Base-by-base conservation (phyloP, 2,888 invertebrate genomes). In the Conistra vaccinii region DNA sequence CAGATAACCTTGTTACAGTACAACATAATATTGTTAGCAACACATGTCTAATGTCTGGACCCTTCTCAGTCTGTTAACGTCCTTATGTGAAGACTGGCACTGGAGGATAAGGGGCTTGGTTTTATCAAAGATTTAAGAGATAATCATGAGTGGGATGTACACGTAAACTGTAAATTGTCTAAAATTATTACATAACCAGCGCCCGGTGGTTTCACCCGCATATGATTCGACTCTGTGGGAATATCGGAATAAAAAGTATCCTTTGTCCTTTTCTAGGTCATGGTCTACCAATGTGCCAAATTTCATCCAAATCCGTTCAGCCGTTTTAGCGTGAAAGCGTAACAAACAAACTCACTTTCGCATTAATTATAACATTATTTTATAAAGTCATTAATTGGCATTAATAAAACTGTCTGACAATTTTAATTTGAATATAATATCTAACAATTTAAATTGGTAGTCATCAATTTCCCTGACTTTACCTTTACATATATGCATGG, bases 21-120 rank as follows among this genome's bases (percentile, higher is more conserved):
- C 61, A 57, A 75, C 67, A 70, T 74, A 76, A 85, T 83, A 79
- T 82, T 77, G 76, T 83, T 74, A 77, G 83, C 26, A 79, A 73
- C 83, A 85, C 76, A 78, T 87, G 81, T 78, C 73, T 72, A 55
- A 75, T 42, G 87, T 80, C 76, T 82, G 75, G 68, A 87, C 86
- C 86, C 86, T 86, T 51, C 72, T 87, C 86, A 83, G 69, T 51
- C 23, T 68, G 83, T 74, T 80, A 77, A 82, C 85, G 74, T 72
- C 45, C 60, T 83, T 78, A 85, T 73, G 63, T 72, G 67, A 58
- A 60, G 29, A 58, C 69, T 78, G 55, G 60, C 26, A 35, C 51
- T 72, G 57, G n/a, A 39, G 35, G 39, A 61, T 76, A 57, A 39
- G 57, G 60, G 32, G 23, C 26, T n/a, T 39, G 51, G 70, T 78